Evolutionary conservation across 2,113 vertebrate species (phyloP).

Genomic region (Eulemur macaco): DNA sequence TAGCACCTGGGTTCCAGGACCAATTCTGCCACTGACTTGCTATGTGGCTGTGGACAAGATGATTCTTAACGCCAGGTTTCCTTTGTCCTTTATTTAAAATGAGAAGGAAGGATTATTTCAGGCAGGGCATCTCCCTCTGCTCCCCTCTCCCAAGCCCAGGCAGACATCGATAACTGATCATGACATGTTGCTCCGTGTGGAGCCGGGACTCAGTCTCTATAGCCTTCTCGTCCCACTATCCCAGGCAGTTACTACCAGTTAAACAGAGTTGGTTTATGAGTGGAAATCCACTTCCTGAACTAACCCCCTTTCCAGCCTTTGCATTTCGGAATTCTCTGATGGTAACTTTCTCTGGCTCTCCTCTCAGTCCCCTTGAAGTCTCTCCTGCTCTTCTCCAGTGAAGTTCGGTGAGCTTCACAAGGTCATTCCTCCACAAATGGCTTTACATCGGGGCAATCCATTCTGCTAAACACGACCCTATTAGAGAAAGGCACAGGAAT

Average conservation of each 20-base stretch:
- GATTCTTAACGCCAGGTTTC: not conserved
- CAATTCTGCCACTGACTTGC: not conserved
- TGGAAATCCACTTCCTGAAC: not conserved
- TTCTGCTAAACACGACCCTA: not conserved
- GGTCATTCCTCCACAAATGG: conserved; percentile 28
- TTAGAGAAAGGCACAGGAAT: conserved; percentile 35
- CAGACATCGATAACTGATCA: not conserved
- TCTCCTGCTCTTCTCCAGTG: not conserved
- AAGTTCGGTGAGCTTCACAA: not conserved
- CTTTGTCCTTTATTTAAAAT: conserved; percentile 10
- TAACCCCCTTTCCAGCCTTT: not conserved
- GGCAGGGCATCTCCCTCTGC: not conserved
- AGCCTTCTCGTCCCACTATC: not conserved
- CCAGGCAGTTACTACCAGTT: not conserved
- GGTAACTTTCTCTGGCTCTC: not conserved
- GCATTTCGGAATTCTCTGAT: not conserved
- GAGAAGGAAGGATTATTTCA: conserved; percentile 17
- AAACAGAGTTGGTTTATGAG: not conserved
- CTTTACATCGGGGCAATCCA: not conserved
- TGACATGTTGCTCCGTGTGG: not conserved
- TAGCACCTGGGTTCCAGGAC: not conserved
- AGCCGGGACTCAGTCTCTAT: not conserved
- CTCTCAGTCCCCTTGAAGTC: not conserved
- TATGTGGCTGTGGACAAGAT: not conserved
- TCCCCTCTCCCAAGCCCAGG: not conserved